Base-by-base conservation (phyloP, 1,140 invertebrate species). In the Aphelenchoides besseyi region DNA sequence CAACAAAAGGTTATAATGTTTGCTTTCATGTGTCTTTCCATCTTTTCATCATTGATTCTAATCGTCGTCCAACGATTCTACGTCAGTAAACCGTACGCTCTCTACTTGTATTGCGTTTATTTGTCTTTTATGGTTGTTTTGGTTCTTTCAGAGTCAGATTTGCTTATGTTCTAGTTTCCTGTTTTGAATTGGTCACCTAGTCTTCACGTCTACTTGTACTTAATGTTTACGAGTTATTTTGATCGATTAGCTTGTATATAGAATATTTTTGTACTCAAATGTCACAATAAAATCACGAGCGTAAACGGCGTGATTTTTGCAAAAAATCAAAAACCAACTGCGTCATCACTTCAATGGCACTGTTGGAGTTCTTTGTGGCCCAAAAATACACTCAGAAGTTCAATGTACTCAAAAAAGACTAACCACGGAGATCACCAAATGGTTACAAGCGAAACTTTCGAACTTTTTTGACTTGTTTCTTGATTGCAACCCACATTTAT, bases 1-100 rank as follows among this genome's bases (percentile, higher is more conserved):
- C 30, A 36, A n/a, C 32, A 66, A 32, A 66, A 66, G 32, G 36
- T 66, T 33, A 36, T 66, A 16, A 66, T 66, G 63, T 66, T 36
- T 33, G 63, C 28, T 0, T 66, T 66, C 32, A 66, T 66, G 63
- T 66, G 63, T 12, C 16, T 35, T 23, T 33, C 28, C 63, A 32
- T 66, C 32, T 0, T 16, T 1, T 33, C 32, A 12, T 36, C 32
- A 12, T 12, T 66, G 26, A 30, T 32, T 23, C 1, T 66, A 16
- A 12, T 66, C 2, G 63, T 66, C 30, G 16, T 66, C 2, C 36
- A 2, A 1, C 16, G 63, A 23, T 66, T 66, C 30, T 1, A 37
- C 1, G 30, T 29, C 12, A 0, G 36, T 12, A 66, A 66, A 35
- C 30, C 36, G 1, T 66, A 66, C 32, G 63, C 63, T 0, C 12